Percentiles rank a stretch among this genome's conserved stretches.
Conservation (phyloP, 2,113 vertebrate species). For the Melanerpes aurifrons region DNA sequence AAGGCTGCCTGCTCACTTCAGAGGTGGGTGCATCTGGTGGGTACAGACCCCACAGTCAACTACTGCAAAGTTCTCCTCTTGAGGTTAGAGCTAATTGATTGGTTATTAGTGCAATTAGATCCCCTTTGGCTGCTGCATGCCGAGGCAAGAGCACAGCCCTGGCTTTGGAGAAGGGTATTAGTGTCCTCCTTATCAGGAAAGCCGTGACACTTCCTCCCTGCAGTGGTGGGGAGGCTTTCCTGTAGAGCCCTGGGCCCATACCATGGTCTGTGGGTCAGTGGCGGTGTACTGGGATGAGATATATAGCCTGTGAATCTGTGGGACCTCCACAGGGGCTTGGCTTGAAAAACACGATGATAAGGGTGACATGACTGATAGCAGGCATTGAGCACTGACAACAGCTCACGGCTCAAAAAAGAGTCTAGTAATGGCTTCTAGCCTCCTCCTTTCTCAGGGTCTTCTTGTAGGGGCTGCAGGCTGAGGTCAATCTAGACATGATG, state of each 20-base stretch:
- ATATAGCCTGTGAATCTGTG: rapidly evolving
- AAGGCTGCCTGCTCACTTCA: not conserved
- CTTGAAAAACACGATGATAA: not conserved
- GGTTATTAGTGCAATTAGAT: not conserved
- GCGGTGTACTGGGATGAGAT: not conserved
- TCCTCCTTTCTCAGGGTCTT: not conserved
- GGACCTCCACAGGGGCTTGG: not conserved
- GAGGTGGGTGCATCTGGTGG: not conserved
- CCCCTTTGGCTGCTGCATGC: not conserved
- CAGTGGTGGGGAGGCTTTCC: not conserved
- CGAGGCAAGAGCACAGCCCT: rapidly evolving
- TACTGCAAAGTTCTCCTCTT: not conserved
- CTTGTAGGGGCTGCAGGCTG: rapidly evolving
- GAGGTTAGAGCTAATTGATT: not conserved
- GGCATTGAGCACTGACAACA: not conserved
- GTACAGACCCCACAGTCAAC: not conserved
- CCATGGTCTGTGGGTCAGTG: not conserved
- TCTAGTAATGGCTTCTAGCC: not conserved
- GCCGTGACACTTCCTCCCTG: not conserved
- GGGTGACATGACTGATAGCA: not conserved
- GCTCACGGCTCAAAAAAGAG: not conserved
- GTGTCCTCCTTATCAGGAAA: not conserved
- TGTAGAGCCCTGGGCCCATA: not conserved
- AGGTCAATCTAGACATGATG: rapidly evolving
- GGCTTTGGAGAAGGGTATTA: not conserved